These are phyloP conservation scores for Fragum fragum DNA, from an alignment of 2,888 invertebrate species.

Conservation along the genomic window DNA sequence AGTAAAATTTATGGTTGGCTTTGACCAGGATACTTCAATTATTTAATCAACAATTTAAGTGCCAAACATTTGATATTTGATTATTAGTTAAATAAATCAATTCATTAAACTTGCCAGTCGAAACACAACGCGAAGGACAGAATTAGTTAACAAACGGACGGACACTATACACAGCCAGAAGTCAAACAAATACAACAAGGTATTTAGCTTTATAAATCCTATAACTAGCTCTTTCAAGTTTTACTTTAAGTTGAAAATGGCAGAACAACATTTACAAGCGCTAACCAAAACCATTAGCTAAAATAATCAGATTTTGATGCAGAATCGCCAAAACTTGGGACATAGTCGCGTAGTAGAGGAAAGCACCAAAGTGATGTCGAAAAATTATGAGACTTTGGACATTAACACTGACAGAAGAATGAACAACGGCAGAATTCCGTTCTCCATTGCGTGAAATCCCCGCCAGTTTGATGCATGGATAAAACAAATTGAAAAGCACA, in stretches of 20 bases:
- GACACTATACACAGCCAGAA: background rate
- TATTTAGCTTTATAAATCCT: too few species aligned
- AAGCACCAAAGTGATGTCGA: background rate
- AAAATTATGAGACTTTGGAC: background rate
- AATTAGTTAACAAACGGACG: background rate
- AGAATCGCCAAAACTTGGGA: background rate
- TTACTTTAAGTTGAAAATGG: background rate
- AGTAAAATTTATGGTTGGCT: background rate
- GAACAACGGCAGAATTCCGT: slow-evolving; percentile 8
- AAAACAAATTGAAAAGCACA: slow-evolving; percentile 6
- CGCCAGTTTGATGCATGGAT: background rate
- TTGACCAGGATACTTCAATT: background rate
- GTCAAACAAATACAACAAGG: too few species aligned
- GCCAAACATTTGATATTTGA: background rate
- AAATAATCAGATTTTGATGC: slow-evolving; percentile 10
- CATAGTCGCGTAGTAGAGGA: background rate
- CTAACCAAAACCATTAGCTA: too few species aligned
- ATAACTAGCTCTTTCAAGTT: too few species aligned
- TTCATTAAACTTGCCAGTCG: background rate
- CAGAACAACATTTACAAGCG: slow-evolving; percentile 6
- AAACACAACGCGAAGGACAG: slow-evolving; percentile 12
- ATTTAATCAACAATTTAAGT: background rate
- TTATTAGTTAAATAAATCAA: background rate
- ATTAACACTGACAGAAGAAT: background rate
- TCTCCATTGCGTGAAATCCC: background rate